phyloP scores from a whole-genome alignment of 2,113 vertebrate species.

The Megaceryle maxima region DNA sequence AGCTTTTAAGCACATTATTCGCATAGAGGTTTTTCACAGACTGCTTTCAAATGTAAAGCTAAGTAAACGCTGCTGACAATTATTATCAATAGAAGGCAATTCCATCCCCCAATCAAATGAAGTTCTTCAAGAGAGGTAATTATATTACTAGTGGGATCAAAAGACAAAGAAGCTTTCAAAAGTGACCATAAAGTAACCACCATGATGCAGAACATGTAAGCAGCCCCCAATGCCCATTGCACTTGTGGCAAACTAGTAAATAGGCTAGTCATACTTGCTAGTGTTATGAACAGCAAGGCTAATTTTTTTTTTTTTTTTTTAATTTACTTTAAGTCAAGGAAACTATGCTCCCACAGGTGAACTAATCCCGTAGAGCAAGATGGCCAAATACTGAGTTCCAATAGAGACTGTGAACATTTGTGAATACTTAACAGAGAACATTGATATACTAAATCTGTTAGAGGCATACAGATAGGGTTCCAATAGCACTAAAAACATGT shows the following conservation, averaged over 20 bases:
- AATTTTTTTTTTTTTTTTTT: background rate
- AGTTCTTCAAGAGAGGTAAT: background rate
- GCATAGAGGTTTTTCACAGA: background rate
- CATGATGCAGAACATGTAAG: background rate
- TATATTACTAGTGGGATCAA: background rate
- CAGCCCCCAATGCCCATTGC: accelerated
- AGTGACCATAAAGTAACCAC: background rate
- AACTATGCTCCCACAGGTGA: background rate
- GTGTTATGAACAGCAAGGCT: background rate
- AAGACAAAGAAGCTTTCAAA: background rate
- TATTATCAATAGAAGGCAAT: background rate
- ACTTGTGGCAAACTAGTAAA: background rate
- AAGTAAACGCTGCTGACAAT: background rate
- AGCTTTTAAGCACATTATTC: background rate
- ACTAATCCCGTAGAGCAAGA: background rate
- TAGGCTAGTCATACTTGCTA: background rate
- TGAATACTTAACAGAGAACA: background rate
- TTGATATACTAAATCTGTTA: background rate
- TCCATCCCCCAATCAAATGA: background rate
- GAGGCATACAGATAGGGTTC: background rate
- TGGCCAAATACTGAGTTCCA: background rate
- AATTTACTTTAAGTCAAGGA: background rate
- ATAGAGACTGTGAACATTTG: accelerated
- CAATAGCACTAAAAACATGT: accelerated
- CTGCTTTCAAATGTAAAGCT: background rate